phyloP scores from a whole-genome alignment of 2,797 vertebrate species.

The Periophthalmus magnuspinnatus region DNA sequence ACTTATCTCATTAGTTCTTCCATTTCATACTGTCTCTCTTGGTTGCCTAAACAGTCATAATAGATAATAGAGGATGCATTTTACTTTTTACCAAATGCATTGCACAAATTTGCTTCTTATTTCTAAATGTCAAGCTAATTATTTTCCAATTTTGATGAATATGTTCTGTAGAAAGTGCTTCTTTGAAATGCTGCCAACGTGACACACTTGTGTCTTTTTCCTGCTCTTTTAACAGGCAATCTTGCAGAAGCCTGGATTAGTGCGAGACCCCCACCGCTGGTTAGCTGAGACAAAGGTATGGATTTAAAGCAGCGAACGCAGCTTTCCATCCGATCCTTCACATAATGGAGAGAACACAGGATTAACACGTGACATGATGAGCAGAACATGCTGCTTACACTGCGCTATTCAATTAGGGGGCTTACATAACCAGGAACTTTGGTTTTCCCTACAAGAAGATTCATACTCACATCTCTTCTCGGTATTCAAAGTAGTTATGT shows the following conservation, averaged over 20 bases:
- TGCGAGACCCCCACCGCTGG: conserved; percentile 89
- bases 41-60: neutral
- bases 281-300: conserved; percentile 93
- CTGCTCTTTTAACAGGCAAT: conserved; percentile 76
- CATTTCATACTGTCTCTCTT: neutral
- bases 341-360: conserved; percentile 10
- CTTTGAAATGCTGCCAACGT: neutral
- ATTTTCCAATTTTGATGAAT: conserved; percentile 24
- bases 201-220: conserved; percentile 32
- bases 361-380: conserved; percentile 13
- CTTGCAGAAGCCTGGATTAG: conserved; percentile 79
- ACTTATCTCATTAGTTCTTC: neutral
- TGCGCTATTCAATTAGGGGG: conserved; percentile 6
- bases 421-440: conserved; percentile 13
- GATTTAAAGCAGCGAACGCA: conserved; percentile 1
- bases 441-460: neutral
- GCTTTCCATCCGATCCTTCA: conserved; percentile 15
- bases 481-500: too few relatives aligned
- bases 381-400: conserved; percentile 1
- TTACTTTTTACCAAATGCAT: neutral
- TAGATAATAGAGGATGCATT: neutral
- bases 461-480: too few relatives aligned
- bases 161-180: neutral
- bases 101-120: neutral
- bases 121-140: neutral